Percentiles rank a stretch among this genome's conserved stretches.
phyloP scores from a whole-genome alignment of 2,113 vertebrate genomes.

The Limnothrissa miodon region DNA sequence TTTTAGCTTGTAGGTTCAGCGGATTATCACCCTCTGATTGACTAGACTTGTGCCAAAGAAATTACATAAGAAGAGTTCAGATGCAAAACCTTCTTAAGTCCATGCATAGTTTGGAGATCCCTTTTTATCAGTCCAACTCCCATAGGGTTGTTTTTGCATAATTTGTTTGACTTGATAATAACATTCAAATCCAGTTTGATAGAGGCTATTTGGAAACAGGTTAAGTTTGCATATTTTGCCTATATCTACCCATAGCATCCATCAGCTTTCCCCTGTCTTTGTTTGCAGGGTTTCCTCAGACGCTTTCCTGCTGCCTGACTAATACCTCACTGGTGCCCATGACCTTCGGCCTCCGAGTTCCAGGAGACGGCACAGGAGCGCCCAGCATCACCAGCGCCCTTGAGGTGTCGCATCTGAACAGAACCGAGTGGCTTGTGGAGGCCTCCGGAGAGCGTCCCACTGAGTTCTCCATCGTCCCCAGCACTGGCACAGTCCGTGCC shows the following conservation, averaged over 20 bases:
- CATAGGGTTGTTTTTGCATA: no score
- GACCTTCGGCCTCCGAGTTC: slow-evolving; percentile 76
- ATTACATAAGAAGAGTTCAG: no score
- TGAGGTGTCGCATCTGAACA: slow-evolving; percentile 47
- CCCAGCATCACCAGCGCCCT: slow-evolving; percentile 60
- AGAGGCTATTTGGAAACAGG: no score
- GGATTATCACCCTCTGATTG: background rate
- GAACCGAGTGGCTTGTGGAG: slow-evolving; percentile 49
- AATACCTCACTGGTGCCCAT: slow-evolving; percentile 81
- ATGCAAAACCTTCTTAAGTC: no score
- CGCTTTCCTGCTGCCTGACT: slow-evolving; percentile 70
- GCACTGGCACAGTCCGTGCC: slow-evolving; percentile 63
- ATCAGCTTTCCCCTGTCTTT: slow-evolving; percentile 13
- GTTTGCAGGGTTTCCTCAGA: slow-evolving; percentile 76
- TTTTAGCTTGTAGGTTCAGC: background rate
- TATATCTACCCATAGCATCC: background rate
- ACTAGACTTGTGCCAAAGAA: background rate
- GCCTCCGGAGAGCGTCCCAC: slow-evolving; percentile 45
- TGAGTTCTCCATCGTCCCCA: slow-evolving; percentile 77
- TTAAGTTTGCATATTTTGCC: no score
- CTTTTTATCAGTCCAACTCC: no score
- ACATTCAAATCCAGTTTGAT: no score
- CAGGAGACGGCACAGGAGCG: slow-evolving; percentile 70
- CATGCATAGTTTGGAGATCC: no score
- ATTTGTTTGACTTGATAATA: no score